Evolutionary conservation across 2,113 vertebrate genomes (phyloP), one percentile per base, ranked within the genome.

Genomic region (Recurvirostra avosetta): DNA sequence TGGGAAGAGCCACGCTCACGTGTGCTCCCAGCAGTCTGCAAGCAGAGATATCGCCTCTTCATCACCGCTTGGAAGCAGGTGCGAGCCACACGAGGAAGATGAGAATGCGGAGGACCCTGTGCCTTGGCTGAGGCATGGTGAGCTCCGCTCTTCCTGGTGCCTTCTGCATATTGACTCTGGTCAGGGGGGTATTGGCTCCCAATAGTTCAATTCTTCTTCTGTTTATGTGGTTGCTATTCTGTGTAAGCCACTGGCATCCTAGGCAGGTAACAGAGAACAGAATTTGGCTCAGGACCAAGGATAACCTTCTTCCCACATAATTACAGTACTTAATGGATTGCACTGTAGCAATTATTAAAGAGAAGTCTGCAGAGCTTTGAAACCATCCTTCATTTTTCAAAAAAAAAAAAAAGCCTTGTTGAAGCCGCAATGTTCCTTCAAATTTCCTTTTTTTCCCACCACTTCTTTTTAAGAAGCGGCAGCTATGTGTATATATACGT

Each of bases 221-320:
- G 62, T 94, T 91, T 87, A 8, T 79, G 21, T 84, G 68, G 65
- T 49, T 93, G 68, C 34, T 94, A 18, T 68, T 93, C 88, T 53
- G 18, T 26, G 61, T 41, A 88, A 93, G 43, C 72, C 38, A 56
- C 59, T 74, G 68, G 76, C 61, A 63, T 74, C 72, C 61, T 61
- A 53, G 68, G 56, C 61, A 91, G 70, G 80, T 81, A 91, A 77
- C 0, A 85, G 34, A 72, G 65, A 92, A 62, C 36, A 72, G 61
- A 67, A 12, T 78, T 92, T 95, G 96, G 94, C 88, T 96, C 73
- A 62, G 70, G 70, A 94, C 61, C 91, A 92, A 80, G n/a, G 43
- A 53, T 65, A 91, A 75, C 88, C 40, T 87, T 55, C 85, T 95
- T 94, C 45, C 89, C 73, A 82, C 53, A 45, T 82, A 75, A 96